A percentile compares a stretch with the other conserved stretches of the same genome.
These are phyloP conservation scores for Carcina quercana DNA, from an alignment of 2,888 invertebrate genomes.

Conservation along the genomic window DNA sequence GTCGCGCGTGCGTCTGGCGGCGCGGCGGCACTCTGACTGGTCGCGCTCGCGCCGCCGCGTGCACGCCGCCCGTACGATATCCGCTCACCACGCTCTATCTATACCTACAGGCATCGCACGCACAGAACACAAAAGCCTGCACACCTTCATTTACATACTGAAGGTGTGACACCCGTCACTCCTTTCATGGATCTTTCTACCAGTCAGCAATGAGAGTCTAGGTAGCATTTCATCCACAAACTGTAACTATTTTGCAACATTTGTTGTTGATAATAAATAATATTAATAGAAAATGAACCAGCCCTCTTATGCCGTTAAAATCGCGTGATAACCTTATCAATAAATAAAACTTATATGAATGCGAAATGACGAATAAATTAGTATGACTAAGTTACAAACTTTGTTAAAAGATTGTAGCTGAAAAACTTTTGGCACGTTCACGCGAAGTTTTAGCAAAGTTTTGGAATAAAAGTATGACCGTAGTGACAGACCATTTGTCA, in stretches of 20 bases:
- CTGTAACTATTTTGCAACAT: too few species aligned
- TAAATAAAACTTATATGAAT: too few species aligned
- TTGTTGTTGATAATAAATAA: too few species aligned
- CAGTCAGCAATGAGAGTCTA: slow-evolving; percentile 8
- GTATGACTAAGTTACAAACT: too few species aligned
- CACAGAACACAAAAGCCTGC: slow-evolving; percentile 48
- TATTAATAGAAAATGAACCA: too few species aligned
- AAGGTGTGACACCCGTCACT: slow-evolving; percentile 28
- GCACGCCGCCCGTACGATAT: slow-evolving; percentile 60
- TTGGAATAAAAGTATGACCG: slow-evolving; percentile 8
- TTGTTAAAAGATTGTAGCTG: slow-evolving; percentile 10
- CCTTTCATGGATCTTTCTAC: slow-evolving; percentile 3
- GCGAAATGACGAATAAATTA: too few species aligned
- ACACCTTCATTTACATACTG: slow-evolving; percentile 60
- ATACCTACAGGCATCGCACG: slow-evolving; percentile 39
- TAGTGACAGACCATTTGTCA: slow-evolving; percentile 18
- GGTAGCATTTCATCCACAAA: too few species aligned
- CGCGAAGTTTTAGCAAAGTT: slow-evolving; percentile 19
- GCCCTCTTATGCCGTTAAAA: too few species aligned
- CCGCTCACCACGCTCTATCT: slow-evolving; percentile 57
- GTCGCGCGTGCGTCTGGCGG: slow-evolving; percentile 66
- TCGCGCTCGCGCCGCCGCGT: slow-evolving; percentile 66
- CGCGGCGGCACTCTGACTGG: slow-evolving; percentile 75
- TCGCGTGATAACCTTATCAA: too few species aligned
- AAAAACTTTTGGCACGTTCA: slow-evolving; percentile 20